These are phyloP conservation scores for Sarcophaga carnaria DNA, from an alignment of 2,888 invertebrate genomes.

Conservation along the genomic window DNA sequence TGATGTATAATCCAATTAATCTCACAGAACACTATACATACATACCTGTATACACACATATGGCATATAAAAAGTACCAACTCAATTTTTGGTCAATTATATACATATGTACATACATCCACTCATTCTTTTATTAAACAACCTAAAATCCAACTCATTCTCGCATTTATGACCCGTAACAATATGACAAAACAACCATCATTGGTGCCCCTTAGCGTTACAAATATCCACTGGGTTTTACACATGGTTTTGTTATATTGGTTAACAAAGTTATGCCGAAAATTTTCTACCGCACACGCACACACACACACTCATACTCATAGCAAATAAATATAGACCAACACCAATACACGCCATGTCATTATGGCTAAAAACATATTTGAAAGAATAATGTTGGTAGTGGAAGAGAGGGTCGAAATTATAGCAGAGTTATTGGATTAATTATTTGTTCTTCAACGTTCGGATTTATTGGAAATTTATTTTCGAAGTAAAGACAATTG, in stretches of 20 bases:
- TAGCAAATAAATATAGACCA: constrained; percentile 3
- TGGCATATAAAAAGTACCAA: background rate
- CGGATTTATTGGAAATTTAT: too few relatives aligned
- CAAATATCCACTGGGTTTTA: constrained; percentile 55
- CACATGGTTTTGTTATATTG: constrained; percentile 62
- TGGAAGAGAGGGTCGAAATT: background rate
- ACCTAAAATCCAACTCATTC: too few relatives aligned
- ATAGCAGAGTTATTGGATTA: constrained; percentile 10
- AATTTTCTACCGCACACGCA: constrained; percentile 20
- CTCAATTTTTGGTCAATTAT: background rate
- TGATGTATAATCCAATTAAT: too few relatives aligned
- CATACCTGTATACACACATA: background rate
- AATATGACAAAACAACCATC: constrained; percentile 47
- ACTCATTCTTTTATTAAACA: background rate
- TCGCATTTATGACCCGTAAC: constrained; percentile 3
- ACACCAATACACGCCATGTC: background rate
- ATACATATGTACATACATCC: background rate
- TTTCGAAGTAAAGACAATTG: too few relatives aligned
- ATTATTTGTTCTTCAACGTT: too few relatives aligned
- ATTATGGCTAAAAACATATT: too few relatives aligned
- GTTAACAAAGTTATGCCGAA: constrained; percentile 57
- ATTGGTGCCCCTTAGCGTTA: constrained; percentile 51
- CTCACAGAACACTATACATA: too few relatives aligned
- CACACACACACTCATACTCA: background rate
- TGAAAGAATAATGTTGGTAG: background rate